Evolutionary conservation across 2,113 vertebrate genomes (phyloP), one percentile per base, ranked within the genome.

Genomic region (Charadrius vociferus): DNA sequence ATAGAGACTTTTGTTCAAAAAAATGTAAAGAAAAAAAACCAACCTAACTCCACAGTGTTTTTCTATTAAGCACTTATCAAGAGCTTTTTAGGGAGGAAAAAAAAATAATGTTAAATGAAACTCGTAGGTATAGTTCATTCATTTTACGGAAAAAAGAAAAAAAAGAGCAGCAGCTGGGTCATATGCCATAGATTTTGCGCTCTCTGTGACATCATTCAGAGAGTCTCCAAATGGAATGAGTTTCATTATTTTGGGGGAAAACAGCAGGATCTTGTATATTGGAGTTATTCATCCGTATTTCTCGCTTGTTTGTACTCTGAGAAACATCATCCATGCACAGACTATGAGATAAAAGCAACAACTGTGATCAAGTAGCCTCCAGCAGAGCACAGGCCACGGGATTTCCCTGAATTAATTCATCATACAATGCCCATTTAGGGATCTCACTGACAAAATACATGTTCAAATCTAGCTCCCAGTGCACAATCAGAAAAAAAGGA

Each of bases 41-140:
- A 73, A 55, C 7, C 9, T 39, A 85, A 88, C 62, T 37, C 55
- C 14, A 72, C 11, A 41, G 14, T 66, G 37, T 5, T 83, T 88
- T 84, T 71, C 15, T 86, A 86, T 86, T 78, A 93, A 89, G 67
- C 30, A 84, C 78, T 88, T 94, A 94, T 65, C 67, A 72, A 85
- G 87, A 93, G 39, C 37, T 56, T 90, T 87, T 79, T 27, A 71
- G 36, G 61, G 20, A 81, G 34, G 45, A 77, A 80, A 79, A 37
- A 85, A 95, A 83, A 2, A 86, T 74, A 88, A 82, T 39, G 30
- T 79, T 86, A 68, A 90, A 62, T 68, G 19, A 88, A 96, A 95
- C 63, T 73, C 29, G 2, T 49, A 45, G 61, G 59, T 61, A 91
- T 3, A 34, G 12, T 65, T 81, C 55, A 63, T 71, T 62, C 36